A percentile compares a stretch with the other conserved stretches of the same genome.
These are phyloP conservation scores for Fragum sueziense DNA, from an alignment of 2,888 invertebrate genomes.

Conservation along the genomic window DNA sequence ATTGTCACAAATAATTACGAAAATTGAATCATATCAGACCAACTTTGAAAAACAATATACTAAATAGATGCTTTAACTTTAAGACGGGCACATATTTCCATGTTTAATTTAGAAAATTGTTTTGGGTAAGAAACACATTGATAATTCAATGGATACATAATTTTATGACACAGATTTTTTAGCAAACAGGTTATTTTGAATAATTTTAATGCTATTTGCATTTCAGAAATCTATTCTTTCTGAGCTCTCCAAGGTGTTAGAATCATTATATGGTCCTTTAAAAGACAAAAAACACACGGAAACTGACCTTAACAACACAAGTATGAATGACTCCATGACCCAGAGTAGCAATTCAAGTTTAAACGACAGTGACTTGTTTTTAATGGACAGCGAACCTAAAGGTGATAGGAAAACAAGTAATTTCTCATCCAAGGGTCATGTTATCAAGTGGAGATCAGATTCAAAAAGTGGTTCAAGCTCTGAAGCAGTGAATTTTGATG, in stretches of 20 bases:
- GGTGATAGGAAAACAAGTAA: too few relatives aligned
- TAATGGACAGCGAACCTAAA: not conserved
- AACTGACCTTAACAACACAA: not conserved
- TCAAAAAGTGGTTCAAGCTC: not conserved
- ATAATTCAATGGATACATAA: too few relatives aligned
- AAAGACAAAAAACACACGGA: not conserved
- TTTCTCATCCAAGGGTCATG: not conserved
- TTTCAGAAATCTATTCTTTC: conserved; percentile 28
- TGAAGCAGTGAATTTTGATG: not conserved
- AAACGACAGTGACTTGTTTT: not conserved
- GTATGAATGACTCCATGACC: not conserved
- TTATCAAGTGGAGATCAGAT: not conserved
- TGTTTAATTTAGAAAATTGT: too few relatives aligned
- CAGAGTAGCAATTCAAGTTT: not conserved
- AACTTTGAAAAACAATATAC: too few relatives aligned
- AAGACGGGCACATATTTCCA: too few relatives aligned
- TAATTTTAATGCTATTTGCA: too few relatives aligned
- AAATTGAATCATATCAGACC: too few relatives aligned
- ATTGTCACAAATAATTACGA: too few relatives aligned
- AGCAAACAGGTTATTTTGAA: too few relatives aligned
- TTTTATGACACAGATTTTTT: too few relatives aligned
- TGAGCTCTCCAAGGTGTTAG: conserved; percentile 41
- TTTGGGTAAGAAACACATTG: too few relatives aligned
- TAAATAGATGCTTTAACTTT: too few relatives aligned
- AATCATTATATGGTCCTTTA: conserved; percentile 54